Base-by-base conservation (phyloP, 2,113 vertebrate species). In the Pitta sordida region DNA sequence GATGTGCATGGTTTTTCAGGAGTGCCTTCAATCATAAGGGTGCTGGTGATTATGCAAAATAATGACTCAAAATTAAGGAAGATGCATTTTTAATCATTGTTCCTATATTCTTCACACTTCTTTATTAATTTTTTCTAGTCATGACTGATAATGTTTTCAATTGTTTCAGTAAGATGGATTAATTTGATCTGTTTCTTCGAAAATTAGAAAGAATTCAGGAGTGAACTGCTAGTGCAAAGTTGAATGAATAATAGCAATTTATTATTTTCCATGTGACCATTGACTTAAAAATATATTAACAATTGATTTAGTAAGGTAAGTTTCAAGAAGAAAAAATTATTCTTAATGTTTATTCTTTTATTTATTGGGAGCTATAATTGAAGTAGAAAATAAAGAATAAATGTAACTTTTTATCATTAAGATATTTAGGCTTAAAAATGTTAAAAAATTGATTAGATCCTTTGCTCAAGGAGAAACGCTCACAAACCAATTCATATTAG, bases 131-230 rank as follows among this genome's bases (percentile, higher is more conserved):
- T 96, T 93, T 97, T 91, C 53, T 96, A 91, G 83, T 91, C 68
- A 51, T 89, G 86, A 97, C 63, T 95, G 95, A 88, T 95, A 96
- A 96, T 97, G 95, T 94, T 96, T 97, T 96, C 92, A 89, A 92
- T 95, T 93, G 96, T 59, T 97, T 97, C 92, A 95, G 79, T 73
- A 94, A 92, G 62, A 96, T 32, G n/a, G 60, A 91, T 94, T 93
- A 13, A 90, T 96, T 92, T 95, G 93, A 97, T 96, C 94, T 91
- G 70, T 94, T 97, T 97, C 90, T 95, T 81, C 80, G 78, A 95
- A 97, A 97, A 97, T 95, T 89, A 93, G 48, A 93, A 89, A 69
- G 53, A 86, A 94, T 91, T 94, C 70, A 79, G 48, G 65, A 96
- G 26, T 92, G 48, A 93, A 95, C 39, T 77, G 51, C 23, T 84